Base-by-base conservation (phyloP, 2,888 invertebrate species). In the Masnerella sp. region DNA sequence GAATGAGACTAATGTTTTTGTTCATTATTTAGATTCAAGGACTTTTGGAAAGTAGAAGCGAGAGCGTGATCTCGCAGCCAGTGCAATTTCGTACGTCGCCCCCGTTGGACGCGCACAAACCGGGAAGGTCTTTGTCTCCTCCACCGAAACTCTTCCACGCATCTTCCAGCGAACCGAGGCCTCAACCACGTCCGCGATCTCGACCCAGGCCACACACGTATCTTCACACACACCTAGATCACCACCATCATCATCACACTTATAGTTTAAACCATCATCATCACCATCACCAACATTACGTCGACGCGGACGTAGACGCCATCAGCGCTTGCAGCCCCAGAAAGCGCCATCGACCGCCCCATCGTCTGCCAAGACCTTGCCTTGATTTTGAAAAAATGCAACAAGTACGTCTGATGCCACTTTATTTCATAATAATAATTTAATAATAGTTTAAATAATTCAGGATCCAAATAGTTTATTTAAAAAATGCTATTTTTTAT, bases 341-440 rank as follows among this genome's bases (percentile, higher is more conserved):
- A 69, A 91, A 90, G 83, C 87, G 92, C 71, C 86, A 82, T 74
- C 83, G 81, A 76, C 86, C 88, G 71, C 88, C 88, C 45, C 88
- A 88, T 76, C 85, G 82, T 81, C 87, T 92, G 79, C 93, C 93
- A 85, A 91, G 96, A 85, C 97, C 97, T 79, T 96, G 96, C 88
- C 92, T 97, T 84, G 96, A 97, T 90, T 96, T 97, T 88, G 97
- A 97, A 88, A 97, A 97, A 90, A 97, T 97, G 96, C 96, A 96
- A 90, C 95, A 96, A 93, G 96, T 96, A 89, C 89, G 30, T n/a
- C n/a, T n/a, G n/a, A n/a, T n/a, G n/a, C n/a, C n/a, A n/a, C n/a
- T n/a, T n/a, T n/a, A n/a, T n/a, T n/a, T n/a, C n/a, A n/a, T n/a
- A n/a, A n/a, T n/a, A n/a, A n/a, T n/a, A n/a, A n/a, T n/a, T n/a